A percentile compares a stretch with the other conserved stretches of the same genome.
These are phyloP conservation scores for Dasysyrphus albostriatus DNA, from an alignment of 2,888 invertebrate genomes.

Conservation along the genomic window DNA sequence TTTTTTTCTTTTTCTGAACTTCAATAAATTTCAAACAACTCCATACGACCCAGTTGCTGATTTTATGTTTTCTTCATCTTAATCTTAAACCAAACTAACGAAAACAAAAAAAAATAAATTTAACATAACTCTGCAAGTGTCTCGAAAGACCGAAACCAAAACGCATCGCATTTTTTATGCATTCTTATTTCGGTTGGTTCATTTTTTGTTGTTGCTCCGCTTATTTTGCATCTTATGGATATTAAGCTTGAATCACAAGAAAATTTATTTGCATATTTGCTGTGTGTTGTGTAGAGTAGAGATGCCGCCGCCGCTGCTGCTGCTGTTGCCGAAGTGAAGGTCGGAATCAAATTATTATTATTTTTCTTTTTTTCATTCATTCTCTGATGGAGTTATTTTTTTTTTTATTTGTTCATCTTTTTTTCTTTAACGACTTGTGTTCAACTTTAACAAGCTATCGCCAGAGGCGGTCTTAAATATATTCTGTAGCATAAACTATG, in stretches of 20 bases:
- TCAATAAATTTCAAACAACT: no score
- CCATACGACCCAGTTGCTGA: background rate
- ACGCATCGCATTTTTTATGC: constrained; percentile 64
- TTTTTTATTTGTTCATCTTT: constrained; percentile 5
- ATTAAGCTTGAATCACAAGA: constrained; percentile 52
- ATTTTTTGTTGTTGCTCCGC: constrained; percentile 1
- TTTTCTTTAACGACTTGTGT: constrained; percentile 46
- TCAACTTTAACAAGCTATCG: constrained; percentile 58
- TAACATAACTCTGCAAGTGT: constrained; percentile 37
- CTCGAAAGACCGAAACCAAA: constrained; percentile 37
- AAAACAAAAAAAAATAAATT: constrained; percentile 21
- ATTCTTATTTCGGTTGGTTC: constrained; percentile 41
- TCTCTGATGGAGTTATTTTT: constrained; percentile 25
- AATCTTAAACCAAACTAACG: background rate
- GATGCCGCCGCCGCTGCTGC: constrained; percentile 24
- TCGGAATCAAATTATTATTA: constrained; percentile 71
- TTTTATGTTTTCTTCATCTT: background rate
- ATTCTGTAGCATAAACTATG: constrained; percentile 50
- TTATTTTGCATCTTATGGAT: constrained; percentile 62
- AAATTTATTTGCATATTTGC: constrained; percentile 73
- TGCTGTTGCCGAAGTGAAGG: constrained; percentile 39
- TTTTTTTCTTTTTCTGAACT: no score
- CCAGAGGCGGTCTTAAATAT: constrained; percentile 55
- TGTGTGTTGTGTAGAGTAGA: constrained; percentile 24
- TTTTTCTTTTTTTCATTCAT: constrained; percentile 16